Conservation (phyloP, 1,140 invertebrate species). For the Nephotettix cincticeps region DNA sequence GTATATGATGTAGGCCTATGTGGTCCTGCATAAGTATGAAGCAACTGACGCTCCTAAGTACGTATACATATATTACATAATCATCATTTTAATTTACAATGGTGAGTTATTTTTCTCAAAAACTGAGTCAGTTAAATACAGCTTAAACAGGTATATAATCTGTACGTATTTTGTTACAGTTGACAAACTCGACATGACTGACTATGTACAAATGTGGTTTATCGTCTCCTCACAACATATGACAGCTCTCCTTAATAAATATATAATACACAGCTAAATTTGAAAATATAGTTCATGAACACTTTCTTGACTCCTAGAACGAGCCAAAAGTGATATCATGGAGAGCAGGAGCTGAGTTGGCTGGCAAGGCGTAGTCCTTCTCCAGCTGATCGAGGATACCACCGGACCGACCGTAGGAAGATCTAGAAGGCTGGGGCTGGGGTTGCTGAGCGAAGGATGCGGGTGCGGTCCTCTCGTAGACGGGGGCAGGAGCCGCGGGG, state of each 20-base stretch:
- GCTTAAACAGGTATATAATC: no score
- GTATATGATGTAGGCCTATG: no score
- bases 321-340: constrained; percentile 74
- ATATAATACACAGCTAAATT: constrained; percentile 3
- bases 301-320: constrained; percentile 20
- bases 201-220: constrained; percentile 6
- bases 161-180: no score
- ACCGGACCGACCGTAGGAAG: constrained; percentile 51
- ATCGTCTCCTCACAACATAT: neutral
- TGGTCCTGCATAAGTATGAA: no score
- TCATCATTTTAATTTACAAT: no score
- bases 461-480: neutral
- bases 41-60: no score
- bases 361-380: constrained; percentile 72
- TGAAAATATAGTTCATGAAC: constrained; percentile 1
- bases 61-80: no score
- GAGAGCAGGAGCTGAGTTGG: constrained; percentile 61
- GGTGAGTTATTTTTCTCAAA: no score
- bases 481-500: constrained; percentile 40
- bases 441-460: constrained; percentile 1
- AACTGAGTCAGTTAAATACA: no score
- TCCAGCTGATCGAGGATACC: constrained; percentile 79
- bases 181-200: no score
- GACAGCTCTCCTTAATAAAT: constrained; percentile 1
- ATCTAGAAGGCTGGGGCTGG: neutral